Evolutionary conservation across 2,888 invertebrate genomes (phyloP).

Genomic region (Idaea dimidiata): DNA sequence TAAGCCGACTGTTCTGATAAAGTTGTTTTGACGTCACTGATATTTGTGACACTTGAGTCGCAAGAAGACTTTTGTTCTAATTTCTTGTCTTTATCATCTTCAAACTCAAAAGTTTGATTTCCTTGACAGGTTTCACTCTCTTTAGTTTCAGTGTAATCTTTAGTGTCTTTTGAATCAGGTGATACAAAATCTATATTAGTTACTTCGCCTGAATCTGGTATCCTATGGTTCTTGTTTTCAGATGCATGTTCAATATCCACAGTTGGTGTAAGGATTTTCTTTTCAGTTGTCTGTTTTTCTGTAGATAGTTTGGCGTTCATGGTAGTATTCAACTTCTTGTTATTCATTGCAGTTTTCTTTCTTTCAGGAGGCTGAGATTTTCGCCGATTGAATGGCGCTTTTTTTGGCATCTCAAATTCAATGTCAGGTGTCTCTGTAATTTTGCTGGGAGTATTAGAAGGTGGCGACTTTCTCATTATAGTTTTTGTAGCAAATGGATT

Average conservation of each 20-base stretch:
- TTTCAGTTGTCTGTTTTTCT: constrained; percentile 12
- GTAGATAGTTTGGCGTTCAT: constrained; percentile 26
- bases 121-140: background rate
- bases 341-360: constrained; percentile 36
- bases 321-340: constrained; percentile 46
- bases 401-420: constrained; percentile 23
- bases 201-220: background rate
- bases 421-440: constrained; percentile 16
- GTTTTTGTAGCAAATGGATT: constrained; percentile 68
- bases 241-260: constrained; percentile 2
- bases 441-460: constrained; percentile 36
- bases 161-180: background rate
- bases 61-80: constrained; percentile 11
- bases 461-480: constrained; percentile 57
- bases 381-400: constrained; percentile 40
- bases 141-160: background rate
- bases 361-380: constrained; percentile 48
- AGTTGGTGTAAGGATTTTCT: constrained; percentile 4
- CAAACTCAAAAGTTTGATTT: background rate
- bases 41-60: constrained; percentile 13
- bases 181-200: background rate
- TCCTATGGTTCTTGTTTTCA: background rate
- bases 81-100: background rate
- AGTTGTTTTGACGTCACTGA: constrained; percentile 34
- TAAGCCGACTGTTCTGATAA: constrained; percentile 55